Evolutionary conservation across 2,888 invertebrate genomes (phyloP).

Genomic region (Macrosiphum euphorbiae): DNA sequence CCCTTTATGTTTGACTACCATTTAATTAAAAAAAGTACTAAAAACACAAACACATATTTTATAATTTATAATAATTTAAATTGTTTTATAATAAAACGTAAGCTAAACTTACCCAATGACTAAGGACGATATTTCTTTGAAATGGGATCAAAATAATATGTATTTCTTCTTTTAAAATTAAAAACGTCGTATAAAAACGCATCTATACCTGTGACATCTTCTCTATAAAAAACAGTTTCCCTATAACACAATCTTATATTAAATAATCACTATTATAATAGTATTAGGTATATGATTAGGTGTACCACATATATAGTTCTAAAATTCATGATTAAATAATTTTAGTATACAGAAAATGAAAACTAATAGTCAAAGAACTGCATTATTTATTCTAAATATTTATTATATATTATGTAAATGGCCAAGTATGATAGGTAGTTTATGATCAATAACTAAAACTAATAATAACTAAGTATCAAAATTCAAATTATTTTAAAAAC

Average conservation of each 20-base stretch:
- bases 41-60: background rate
- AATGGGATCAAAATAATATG: background rate
- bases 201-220: background rate
- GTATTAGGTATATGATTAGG: background rate
- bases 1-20: background rate
- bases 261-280: background rate
- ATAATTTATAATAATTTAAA: background rate
- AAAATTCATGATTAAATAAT: background rate
- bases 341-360: background rate
- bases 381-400: background rate
- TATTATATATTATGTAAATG: background rate
- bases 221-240: background rate
- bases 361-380: background rate
- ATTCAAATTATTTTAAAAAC: background rate
- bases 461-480: background rate
- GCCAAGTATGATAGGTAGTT: background rate
- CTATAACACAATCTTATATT: background rate
- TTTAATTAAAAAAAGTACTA: background rate
- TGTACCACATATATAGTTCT: background rate
- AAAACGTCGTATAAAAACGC: background rate
- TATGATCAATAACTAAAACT: background rate
- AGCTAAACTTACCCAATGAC: background rate
- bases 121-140: background rate
- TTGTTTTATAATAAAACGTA: background rate
- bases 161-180: background rate